Evolutionary conservation across 2,888 invertebrate genomes (phyloP), one percentile per base, ranked within the genome.

Genomic region (Digitonthophagus gazella): DNA sequence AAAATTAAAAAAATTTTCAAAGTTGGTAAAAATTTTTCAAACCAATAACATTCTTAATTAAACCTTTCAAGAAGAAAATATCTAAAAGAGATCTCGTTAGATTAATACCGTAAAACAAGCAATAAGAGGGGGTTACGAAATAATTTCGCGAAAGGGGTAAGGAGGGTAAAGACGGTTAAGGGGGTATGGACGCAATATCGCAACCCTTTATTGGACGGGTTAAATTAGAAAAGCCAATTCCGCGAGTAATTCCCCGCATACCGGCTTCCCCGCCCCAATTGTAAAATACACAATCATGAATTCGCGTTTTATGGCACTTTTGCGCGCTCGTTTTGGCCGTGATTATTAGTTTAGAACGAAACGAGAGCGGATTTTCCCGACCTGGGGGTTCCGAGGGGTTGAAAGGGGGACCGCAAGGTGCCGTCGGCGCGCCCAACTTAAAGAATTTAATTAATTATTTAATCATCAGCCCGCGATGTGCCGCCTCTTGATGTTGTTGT

Each of bases 141-240:
- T 78, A 79, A 78, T 79, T 78, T 78, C 77, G 78, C 78, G 78
- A 78, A 78, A 78, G 78, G 77, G 78, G 79, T 79, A 78, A 73
- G 73, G 78, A 79, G 78, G 5, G 57, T n/a, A 16, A 16, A 61
- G 61, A 19, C 18, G 61, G 19, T n/a, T 18, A 78, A 77, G 73
- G 72, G 76, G 75, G 70, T 75, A 77, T 75, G 76, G 78, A 78
- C 78, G 78, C 78, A 78, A 78, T 78, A 79, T 78, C 75, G 73
- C 77, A 79, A 80, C 80, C 80, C 80, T 79, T 80, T 80, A 80
- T 79, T 79, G 78, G 78, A 78, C 76, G 78, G 79, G 78, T 77
- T 79, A 80, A 80, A 80, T 80, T 80, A 80, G 80, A 80, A 80
- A 80, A 80, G 80, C 80, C 80, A 80, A 80, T 80, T 79, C 78